These are phyloP conservation scores for Syngnathus rostellatus DNA, from an alignment of 2,797 vertebrate genomes.

Conservation along the genomic window DNA sequence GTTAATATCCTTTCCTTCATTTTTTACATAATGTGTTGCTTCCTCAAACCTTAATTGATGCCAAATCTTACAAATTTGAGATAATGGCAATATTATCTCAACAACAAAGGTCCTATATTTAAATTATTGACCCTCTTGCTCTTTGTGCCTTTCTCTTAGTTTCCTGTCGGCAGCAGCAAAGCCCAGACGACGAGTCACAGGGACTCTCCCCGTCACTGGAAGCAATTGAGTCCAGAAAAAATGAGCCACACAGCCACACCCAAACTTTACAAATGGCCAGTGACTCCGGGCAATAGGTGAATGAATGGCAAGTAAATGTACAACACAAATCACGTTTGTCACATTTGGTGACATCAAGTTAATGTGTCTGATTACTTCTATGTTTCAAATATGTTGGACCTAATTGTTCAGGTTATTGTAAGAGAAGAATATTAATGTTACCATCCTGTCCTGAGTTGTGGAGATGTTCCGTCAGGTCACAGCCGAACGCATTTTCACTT, in stretches of 20 bases:
- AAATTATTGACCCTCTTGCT: not conserved
- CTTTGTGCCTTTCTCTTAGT: constrained; percentile 6
- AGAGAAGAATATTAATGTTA: constrained; percentile 58
- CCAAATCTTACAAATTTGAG: not conserved
- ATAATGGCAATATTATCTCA: not conserved
- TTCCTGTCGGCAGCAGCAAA: constrained; percentile 19
- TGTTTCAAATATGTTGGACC: not conserved
- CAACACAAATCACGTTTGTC: not conserved
- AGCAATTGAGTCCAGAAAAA: constrained; percentile 43
- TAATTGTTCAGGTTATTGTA: not conserved
- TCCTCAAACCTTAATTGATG: not conserved
- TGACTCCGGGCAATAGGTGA: constrained; percentile 42
- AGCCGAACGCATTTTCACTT: constrained; percentile 87
- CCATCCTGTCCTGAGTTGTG: constrained; percentile 93
- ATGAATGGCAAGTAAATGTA: constrained; percentile 31
- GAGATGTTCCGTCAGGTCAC: constrained; percentile 92
- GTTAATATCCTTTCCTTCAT: not conserved
- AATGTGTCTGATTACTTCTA: no score
- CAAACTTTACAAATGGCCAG: constrained; percentile 49
- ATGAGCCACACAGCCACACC: constrained; percentile 51
- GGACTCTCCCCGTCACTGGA: constrained; percentile 25
- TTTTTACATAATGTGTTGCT: not conserved
- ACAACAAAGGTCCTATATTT: not conserved
- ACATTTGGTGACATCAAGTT: not conserved
- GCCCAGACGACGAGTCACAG: constrained; percentile 32